A percentile compares a stretch with the other conserved stretches of the same genome.
Evolutionary conservation across 2,797 vertebrate genomes (phyloP).

Genomic region (Bradypus variegatus): DNA sequence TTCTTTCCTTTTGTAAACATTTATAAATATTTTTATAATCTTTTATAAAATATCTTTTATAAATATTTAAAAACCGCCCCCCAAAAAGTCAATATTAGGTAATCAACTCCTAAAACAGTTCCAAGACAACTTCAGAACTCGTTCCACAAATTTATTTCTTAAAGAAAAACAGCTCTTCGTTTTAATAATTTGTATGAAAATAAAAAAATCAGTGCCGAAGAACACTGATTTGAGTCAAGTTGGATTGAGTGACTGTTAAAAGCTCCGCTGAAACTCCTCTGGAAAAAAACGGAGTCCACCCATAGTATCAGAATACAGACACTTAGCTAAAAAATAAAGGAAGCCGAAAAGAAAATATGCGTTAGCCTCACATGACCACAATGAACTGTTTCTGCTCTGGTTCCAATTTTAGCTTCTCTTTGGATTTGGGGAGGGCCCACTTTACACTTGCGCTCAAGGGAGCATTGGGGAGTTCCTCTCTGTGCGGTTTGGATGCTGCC

Average conservation of each 20-base stretch:
- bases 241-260: not conserved
- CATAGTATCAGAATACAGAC: slow-evolving; percentile 16
- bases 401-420: slow-evolving; percentile 27
- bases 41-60: not conserved
- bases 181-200: not conserved
- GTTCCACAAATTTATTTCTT: slow-evolving; percentile 10
- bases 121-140: slow-evolving; percentile 37
- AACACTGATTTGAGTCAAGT: not conserved
- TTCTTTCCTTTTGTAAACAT: not conserved
- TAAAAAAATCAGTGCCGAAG: not conserved
- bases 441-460: not conserved
- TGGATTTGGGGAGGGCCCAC: not conserved
- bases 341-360: not conserved
- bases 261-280: not conserved
- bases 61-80: not conserved
- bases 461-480: not conserved
- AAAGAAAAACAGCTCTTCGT: not conserved
- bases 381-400: not conserved
- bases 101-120: not conserved
- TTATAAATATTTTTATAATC: no score
- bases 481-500: no score
- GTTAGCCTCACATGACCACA: slow-evolving; percentile 33
- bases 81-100: not conserved
- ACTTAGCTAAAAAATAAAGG: not conserved
- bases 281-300: slow-evolving; percentile 18